A percentile compares a stretch with the other conserved stretches of the same genome.
Conservation (phyloP, 1,140 invertebrate genomes). For the Adelges cooleyi region DNA sequence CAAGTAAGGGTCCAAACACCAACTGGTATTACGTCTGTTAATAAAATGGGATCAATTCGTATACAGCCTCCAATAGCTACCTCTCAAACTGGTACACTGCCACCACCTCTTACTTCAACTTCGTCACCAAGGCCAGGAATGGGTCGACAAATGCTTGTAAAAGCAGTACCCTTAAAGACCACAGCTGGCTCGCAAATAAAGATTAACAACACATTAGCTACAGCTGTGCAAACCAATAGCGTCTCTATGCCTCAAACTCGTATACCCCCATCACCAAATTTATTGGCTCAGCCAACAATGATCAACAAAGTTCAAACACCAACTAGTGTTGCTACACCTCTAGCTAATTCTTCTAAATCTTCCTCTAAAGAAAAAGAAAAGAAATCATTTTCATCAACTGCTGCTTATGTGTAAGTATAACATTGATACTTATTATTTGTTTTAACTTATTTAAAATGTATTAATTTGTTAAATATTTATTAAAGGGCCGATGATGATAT, state of each 20-base stretch:
- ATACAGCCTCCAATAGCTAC: conserved; percentile 32
- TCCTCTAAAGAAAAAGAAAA: conserved; percentile 31
- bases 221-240: background rate
- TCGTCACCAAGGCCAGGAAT: conserved; percentile 39
- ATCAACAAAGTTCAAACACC: conserved; percentile 11
- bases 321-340: conserved; percentile 16
- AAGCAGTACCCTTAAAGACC: conserved; percentile 23
- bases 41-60: conserved; percentile 23
- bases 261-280: conserved; percentile 14
- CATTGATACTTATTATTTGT: background rate
- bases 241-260: conserved; percentile 32
- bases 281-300: conserved; percentile 35
- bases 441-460: background rate
- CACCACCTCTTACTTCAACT: conserved; percentile 36
- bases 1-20: conserved; percentile 18
- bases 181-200: conserved; percentile 11
- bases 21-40: background rate
- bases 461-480: conserved; percentile 18
- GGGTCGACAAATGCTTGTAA: conserved; percentile 16
- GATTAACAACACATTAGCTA: background rate
- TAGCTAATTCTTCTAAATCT: conserved; percentile 29
- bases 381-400: conserved; percentile 32
- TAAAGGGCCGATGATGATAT: conserved; percentile 81
- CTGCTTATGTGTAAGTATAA: conserved; percentile 33
- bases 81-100: conserved; percentile 32